These are phyloP conservation scores for Diadromus collaris DNA, from an alignment of 2,888 invertebrate species.

Conservation along the genomic window DNA sequence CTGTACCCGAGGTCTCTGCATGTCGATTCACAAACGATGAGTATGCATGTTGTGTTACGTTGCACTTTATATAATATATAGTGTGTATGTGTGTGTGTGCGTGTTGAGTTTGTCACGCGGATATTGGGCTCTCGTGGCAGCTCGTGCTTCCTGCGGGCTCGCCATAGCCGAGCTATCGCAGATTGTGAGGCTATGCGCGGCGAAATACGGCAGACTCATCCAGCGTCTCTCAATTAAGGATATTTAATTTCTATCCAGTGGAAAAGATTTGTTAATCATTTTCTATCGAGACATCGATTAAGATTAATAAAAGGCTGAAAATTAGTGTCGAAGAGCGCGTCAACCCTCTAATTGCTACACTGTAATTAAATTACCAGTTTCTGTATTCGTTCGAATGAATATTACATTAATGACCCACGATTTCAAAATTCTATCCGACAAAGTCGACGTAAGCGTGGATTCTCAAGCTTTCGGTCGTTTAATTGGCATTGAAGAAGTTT, in stretches of 20 bases:
- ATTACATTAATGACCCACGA: background rate
- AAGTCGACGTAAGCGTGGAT: background rate
- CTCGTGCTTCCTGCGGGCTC: conserved; percentile 64
- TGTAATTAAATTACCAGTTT: conserved; percentile 22
- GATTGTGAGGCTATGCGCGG: conserved; percentile 62
- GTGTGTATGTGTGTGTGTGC: conserved; percentile 28
- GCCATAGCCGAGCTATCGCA: conserved; percentile 54
- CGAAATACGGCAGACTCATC: conserved; percentile 69
- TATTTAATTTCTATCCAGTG: background rate
- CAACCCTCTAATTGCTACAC: conserved; percentile 6
- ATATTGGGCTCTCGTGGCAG: conserved; percentile 29
- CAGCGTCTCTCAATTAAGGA: conserved; percentile 71
- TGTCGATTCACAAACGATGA: conserved; percentile 5
- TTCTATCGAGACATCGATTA: background rate
- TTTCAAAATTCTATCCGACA: background rate
- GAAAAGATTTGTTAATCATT: background rate
- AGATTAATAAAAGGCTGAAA: background rate
- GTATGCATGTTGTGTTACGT: background rate
- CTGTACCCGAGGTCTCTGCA: conserved; percentile 1
- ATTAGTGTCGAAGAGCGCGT: conserved; percentile 10
- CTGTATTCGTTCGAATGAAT: conserved; percentile 24
- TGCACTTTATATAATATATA: conserved; percentile 6
- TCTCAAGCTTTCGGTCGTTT: conserved; percentile 18
- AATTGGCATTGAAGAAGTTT: conserved; percentile 49
- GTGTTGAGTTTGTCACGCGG: background rate